Conservation (phyloP, 2,113 vertebrate species). For the Rhizomys pruinosus region DNA sequence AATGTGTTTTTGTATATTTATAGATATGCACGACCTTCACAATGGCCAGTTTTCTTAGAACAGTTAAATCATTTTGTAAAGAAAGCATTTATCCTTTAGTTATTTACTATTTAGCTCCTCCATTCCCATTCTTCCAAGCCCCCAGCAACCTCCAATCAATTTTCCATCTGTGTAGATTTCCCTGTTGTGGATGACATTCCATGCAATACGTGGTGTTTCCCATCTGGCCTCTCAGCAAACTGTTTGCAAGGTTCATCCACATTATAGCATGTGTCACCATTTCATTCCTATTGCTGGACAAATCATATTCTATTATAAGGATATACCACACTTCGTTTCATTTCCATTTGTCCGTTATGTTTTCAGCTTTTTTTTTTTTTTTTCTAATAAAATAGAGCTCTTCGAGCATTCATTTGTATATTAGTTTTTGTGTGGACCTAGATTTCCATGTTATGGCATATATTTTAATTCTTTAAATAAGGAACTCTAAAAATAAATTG, state of each 20-base stretch:
- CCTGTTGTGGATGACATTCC: neutral
- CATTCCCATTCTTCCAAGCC: neutral
- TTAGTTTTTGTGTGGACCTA: neutral
- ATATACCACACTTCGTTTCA: neutral
- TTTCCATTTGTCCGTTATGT: neutral
- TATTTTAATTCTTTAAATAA: neutral
- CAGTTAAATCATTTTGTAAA: conserved; percentile 28
- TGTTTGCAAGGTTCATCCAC: neutral
- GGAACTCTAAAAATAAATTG: neutral
- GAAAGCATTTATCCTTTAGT: neutral
- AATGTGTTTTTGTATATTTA: neutral
- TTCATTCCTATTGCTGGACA: conserved; percentile 10
- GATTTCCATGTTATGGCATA: neutral
- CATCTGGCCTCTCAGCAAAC: neutral
- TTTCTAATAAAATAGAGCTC: neutral
- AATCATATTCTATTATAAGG: neutral
- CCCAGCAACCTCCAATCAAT: neutral
- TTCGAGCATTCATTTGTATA: neutral
- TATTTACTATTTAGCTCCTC: neutral
- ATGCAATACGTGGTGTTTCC: neutral
- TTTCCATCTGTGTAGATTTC: neutral
- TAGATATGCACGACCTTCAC: neutral
- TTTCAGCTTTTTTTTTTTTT: neutral
- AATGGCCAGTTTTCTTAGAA: neutral
- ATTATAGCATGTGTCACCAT: neutral